A percentile compares a stretch with the other conserved stretches of the same genome.
Conservation (phyloP, 2,797 vertebrate species). For the Falco novaeseelandiae region DNA sequence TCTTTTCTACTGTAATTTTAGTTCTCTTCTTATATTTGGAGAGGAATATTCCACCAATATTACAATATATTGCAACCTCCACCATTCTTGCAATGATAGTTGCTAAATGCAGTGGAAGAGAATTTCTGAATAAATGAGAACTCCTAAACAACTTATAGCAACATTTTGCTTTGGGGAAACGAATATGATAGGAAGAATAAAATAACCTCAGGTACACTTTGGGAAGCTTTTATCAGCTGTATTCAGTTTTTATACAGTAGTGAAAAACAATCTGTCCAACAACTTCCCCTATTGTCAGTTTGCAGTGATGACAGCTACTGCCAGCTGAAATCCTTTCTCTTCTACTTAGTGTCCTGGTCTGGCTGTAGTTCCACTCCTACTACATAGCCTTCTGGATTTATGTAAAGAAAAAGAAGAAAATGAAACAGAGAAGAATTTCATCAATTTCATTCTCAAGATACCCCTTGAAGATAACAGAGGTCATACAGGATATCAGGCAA, state of each 20-base stretch:
- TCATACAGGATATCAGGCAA: background rate
- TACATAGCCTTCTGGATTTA: conserved; percentile 37
- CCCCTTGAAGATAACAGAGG: background rate
- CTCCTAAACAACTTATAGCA: conserved; percentile 47
- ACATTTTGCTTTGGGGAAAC: conserved; percentile 60
- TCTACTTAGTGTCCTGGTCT: conserved; percentile 18
- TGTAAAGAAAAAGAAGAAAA: conserved; percentile 10
- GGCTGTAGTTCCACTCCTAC: conserved; percentile 22
- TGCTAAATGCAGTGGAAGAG: conserved; percentile 21
- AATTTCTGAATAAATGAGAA: conserved; percentile 55
- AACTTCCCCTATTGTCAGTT: conserved; percentile 17
- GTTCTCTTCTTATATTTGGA: background rate
- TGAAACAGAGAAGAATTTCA: background rate
- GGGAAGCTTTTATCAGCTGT: conserved; percentile 46
- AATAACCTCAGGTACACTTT: conserved; percentile 41
- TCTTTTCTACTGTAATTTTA: conserved; percentile 39
- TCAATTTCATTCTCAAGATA: background rate
- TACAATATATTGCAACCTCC: conserved; percentile 37
- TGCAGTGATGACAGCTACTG: conserved; percentile 31
- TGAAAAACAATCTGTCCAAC: conserved; percentile 46
- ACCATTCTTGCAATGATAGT: background rate
- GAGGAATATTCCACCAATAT: conserved; percentile 12
- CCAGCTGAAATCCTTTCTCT: conserved; percentile 35
- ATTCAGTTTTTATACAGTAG: conserved; percentile 48
- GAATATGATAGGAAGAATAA: conserved; percentile 61